These are phyloP conservation scores for Mormyrus hasselquistii DNA, from an alignment of 2,797 vertebrate genomes.

Conservation along the genomic window DNA sequence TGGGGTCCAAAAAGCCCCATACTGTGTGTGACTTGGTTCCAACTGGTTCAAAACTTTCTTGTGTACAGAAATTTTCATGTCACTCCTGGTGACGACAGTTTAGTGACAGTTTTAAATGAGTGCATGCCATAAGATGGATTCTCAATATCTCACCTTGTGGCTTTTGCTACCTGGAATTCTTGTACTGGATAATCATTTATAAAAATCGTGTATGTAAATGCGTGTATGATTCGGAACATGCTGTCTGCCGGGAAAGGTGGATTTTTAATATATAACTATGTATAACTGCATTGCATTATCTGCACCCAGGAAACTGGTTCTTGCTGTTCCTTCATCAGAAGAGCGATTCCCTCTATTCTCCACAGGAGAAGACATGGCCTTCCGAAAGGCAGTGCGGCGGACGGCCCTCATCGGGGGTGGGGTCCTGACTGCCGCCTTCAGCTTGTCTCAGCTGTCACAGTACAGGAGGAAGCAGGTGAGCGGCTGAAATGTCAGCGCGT, in stretches of 20 bases:
- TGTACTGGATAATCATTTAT: not conserved
- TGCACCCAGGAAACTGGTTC: not conserved
- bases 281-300: not conserved
- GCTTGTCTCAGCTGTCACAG: slow-evolving; percentile 79
- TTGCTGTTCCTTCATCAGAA: not conserved
- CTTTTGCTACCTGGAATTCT: not conserved
- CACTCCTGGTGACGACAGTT: not conserved
- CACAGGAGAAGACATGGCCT: slow-evolving; percentile 74
- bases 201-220: no score
- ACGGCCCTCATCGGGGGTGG: slow-evolving; percentile 78
- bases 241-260: not conserved
- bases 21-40: not conserved
- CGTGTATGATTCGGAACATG: not conserved
- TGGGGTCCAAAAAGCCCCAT: not conserved
- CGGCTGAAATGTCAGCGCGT: not conserved
- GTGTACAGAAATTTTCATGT: not conserved
- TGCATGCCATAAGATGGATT: not conserved
- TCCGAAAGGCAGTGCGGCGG: slow-evolving; percentile 77
- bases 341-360: not conserved
- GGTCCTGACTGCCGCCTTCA: slow-evolving; percentile 70
- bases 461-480: slow-evolving; percentile 76
- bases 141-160: not conserved
- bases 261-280: not conserved
- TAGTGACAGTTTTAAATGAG: not conserved
- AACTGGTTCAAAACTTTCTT: not conserved